Evolutionary conservation across 2,888 invertebrate species (phyloP), one percentile per base, ranked within the genome.

Genomic region (Sialis lutaria): DNA sequence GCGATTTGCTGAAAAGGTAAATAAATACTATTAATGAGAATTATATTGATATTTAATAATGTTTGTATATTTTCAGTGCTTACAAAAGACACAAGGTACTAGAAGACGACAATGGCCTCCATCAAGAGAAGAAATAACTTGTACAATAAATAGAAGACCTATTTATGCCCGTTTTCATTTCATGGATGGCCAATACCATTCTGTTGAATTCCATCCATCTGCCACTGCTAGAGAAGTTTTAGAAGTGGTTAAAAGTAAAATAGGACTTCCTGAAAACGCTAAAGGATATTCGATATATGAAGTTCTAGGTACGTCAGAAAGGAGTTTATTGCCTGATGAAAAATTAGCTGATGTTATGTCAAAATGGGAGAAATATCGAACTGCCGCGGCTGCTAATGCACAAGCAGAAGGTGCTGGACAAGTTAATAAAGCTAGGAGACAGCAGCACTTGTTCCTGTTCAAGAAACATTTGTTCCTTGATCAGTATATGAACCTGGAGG

Each of bases 261-360:
- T 95, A 56, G 93, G 93, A 1, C 75, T 91, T 48, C 75, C 76
- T 49, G 78, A 82, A 48, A 72, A 78, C 47, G 85, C 86, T 6
- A 81, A 79, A 77, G 91, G 92, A 10, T 95, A 92, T 64, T 88
- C 92, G 1, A 75, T 95, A 50, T 95, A 92, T 67, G 93, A 93
- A 64, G 87, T 90, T 41, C 74, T 91, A 53, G 90, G 89, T 3
- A 82, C 77, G 55, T 82, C 85, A 1, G 93, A 93, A 64, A 73
- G 93, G 45, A 87, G 88, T 56, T 69, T 95, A 53, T 73, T 81
- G 42, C 77, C 80, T 6, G 84, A 83, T 58, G 93, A 93, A 64
- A 89, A 92, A 56, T 82, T 91, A 9, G 87, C 91, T 1, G 95
- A 95, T 64, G 91, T 92, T 22, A 84, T 95, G 74, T 90, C 92